These are phyloP conservation scores for Eupithecia insigniata DNA, from an alignment of 2,888 invertebrate genomes.

Conservation along the genomic window DNA sequence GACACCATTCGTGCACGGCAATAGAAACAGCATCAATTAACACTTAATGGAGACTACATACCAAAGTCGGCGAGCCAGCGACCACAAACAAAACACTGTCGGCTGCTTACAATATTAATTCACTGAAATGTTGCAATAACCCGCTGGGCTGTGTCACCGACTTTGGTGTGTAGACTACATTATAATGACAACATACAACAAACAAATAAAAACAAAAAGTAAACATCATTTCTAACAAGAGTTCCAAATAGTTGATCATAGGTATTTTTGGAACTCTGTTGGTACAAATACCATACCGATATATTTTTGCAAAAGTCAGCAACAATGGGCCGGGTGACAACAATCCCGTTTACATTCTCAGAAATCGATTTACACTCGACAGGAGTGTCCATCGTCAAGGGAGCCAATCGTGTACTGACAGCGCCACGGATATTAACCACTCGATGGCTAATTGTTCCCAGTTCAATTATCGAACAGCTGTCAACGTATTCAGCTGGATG, in stretches of 20 bases:
- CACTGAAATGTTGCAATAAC: not conserved
- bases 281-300: not conserved
- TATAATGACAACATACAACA: not conserved
- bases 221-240: not conserved
- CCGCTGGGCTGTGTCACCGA: not conserved
- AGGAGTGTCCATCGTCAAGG: constrained; percentile 68
- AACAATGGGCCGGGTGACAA: constrained; percentile 24
- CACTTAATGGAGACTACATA: too few species aligned
- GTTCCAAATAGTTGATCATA: not conserved
- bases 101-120: not conserved
- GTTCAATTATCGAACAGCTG: constrained; percentile 82
- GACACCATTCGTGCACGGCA: not conserved
- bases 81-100: not conserved
- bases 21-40: not conserved
- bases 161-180: not conserved
- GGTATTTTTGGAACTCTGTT: not conserved
- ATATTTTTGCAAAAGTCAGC: constrained; percentile 6
- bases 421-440: constrained; percentile 79
- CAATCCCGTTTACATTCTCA: constrained; percentile 52
- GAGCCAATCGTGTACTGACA: constrained; percentile 73
- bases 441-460: constrained; percentile 80
- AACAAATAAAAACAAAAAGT: not conserved
- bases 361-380: constrained; percentile 74
- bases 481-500: constrained; percentile 65
- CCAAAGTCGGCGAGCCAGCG: not conserved